Base-by-base conservation (phyloP, 2,888 invertebrate genomes). In the Acanthopleura granulata region DNA sequence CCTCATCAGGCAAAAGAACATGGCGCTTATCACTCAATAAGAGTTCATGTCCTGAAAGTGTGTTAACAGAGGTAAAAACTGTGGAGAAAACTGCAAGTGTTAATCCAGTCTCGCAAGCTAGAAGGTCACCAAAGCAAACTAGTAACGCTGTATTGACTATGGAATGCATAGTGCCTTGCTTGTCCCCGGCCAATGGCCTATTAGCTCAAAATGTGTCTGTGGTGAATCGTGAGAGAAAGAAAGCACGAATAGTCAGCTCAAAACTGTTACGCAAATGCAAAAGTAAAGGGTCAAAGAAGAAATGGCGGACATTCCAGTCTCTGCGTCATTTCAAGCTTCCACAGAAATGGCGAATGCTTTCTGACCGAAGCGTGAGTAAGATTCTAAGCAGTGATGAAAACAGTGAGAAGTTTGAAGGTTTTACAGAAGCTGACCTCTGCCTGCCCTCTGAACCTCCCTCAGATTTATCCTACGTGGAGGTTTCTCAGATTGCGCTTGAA, bases 401-500 rank as follows among this genome's bases (percentile, higher is more conserved):
- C 25, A 62, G 76, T n/a, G 70, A 74, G 18, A 66, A 76, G 15
- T 85, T 85, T 75, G 76, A 79, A 73, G 84, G 84, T 27, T 85
- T 84, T 74, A 74, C 77, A 1, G 76, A 79, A 27, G 78, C 79
- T 57, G 74, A 77, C 16, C 50, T 71, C 4, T 22, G 22, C 40
- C 4, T 49, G n/a, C 40, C 40, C 16, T 25, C 27, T 14, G 73
- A 73, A 4, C 62, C 82, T n/a, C 80, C 78, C 14, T 83, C 84
- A 18, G 84, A 84, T 70, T 30, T 83, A 61, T 83, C 85, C 6
- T 84, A 77, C 62, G 80, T 79, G 15, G 82, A 83, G 51, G 77
- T 78, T 12, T 81, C 81, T 0, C 83, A 85, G 73, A 76, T 83
- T 12, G 80, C 83, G 18, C 49, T 84, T 9, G 80, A 80, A 22